phyloP scores from a whole-genome alignment of 2,797 vertebrate genomes.

The Sorex maritimensis region DNA sequence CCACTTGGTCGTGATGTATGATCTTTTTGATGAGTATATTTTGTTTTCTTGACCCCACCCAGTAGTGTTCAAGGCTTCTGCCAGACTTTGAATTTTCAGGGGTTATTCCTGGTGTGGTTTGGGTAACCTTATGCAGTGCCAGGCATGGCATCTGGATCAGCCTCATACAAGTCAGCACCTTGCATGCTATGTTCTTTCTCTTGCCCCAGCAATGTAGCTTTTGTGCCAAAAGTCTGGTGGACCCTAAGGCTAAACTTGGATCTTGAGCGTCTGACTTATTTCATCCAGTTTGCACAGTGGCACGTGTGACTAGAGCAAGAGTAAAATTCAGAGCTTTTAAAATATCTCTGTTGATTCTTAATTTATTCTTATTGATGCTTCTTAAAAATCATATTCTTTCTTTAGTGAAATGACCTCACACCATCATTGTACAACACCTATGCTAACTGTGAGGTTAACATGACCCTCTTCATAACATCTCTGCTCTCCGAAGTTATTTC shows the following conservation, averaged over 20 bases:
- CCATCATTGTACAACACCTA: background rate
- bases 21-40: too few relatives aligned
- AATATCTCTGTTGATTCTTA: background rate
- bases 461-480: background rate
- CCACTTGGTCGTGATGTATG: too few relatives aligned
- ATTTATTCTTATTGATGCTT: background rate
- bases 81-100: too few relatives aligned
- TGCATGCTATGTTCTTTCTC: too few relatives aligned
- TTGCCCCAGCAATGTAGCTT: background rate
- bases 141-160: too few relatives aligned
- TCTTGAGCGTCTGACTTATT: background rate
- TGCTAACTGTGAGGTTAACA: background rate
- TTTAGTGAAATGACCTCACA: too few relatives aligned
- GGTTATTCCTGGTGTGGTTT: too few relatives aligned
- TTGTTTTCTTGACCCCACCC: too few relatives aligned
- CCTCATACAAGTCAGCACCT: too few relatives aligned
- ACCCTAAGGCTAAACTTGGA: background rate
- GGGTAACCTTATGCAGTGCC: too few relatives aligned
- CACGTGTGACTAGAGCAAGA: background rate
- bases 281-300: background rate
- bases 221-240: background rate
- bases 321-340: conserved; percentile 39
- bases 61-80: too few relatives aligned
- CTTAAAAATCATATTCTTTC: background rate
- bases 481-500: conserved; percentile 22